Base-by-base conservation (phyloP, 2,113 vertebrate species). In the Limanda limanda region DNA sequence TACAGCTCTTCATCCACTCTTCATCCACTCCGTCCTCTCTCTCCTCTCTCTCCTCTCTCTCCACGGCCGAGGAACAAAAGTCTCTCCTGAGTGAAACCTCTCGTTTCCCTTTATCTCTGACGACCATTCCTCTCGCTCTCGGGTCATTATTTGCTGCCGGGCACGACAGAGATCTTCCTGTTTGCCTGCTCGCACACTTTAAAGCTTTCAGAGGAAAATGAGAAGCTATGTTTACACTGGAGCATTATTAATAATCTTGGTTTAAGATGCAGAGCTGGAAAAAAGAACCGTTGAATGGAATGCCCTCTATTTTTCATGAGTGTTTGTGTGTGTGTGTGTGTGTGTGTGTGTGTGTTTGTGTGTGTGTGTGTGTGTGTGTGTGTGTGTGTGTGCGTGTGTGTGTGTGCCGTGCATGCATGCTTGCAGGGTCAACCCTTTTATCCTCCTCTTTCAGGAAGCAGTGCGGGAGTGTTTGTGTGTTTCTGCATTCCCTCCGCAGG, bases 381-480 rank as follows among this genome's bases (percentile, higher is more conserved):
- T 60, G 40, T 66, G 42, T 45, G 64, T 63, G 24, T 71, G 69
- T 54, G 77, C 70, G 17, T 63, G 59, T 61, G 64, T 68, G 77
- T 5, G 21, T 47, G 21, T 20, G 42, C 23, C 21, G 42, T 24
- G 54, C 61, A 47, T 69, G 73, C 48, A 56, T 81, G 79, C 88
- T 82, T 11, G 45, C 74, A 25, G 86, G 89, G 91, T 94, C 90
- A 87, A 91, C 86, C 89, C 89, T 94, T 93, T 93, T 91, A 92
- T 91, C 82, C 82, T 83, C 35, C 18, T 86, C 83, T 91, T 89
- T 89, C 81, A 90, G 84, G 82, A 83, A 78, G 61, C 76, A 85
- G 83, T 63, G 71, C 66, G 73, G 85, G 78, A 89, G 90, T 92
- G 83, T 91, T 87, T 92, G 83, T 91, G 85, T 81, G 79, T 92